These are phyloP conservation scores for Andrena dorsata DNA, from an alignment of 2,888 invertebrate genomes.

Conservation along the genomic window DNA sequence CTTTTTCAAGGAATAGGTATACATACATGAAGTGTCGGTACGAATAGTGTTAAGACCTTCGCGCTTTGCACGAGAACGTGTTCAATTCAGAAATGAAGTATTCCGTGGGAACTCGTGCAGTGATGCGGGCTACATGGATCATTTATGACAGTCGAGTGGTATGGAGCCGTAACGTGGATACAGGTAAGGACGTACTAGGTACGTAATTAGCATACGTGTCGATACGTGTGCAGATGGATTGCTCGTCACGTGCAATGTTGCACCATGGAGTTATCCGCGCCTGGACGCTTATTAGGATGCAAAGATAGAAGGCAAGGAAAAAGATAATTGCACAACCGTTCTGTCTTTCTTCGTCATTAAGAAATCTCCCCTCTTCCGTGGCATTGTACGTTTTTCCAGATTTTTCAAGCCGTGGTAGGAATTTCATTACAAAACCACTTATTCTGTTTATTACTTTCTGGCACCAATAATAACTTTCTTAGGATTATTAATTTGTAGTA, in stretches of 20 bases:
- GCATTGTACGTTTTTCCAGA: constrained; percentile 16
- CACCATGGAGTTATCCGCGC: constrained; percentile 36
- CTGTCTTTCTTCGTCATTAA: constrained; percentile 14
- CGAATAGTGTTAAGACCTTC: too few species aligned
- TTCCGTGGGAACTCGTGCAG: not conserved
- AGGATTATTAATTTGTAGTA: not conserved
- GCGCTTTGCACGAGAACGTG: not conserved
- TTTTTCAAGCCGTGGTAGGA: not conserved
- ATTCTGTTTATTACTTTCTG: not conserved
- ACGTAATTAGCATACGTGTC: constrained; percentile 33
- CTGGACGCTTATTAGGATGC: constrained; percentile 21
- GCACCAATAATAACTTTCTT: not conserved
- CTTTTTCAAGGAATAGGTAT: too few species aligned
- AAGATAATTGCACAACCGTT: constrained; percentile 3
- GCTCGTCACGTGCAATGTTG: constrained; percentile 30
- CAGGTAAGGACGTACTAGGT: not conserved
- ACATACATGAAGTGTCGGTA: too few species aligned
- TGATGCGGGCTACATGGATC: constrained; percentile 3
- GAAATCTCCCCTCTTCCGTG: constrained; percentile 4
- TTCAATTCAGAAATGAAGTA: constrained; percentile 6
- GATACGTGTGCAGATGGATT: not conserved
- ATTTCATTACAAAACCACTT: constrained; percentile 16
- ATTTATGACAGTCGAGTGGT: not conserved
- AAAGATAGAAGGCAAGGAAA: not conserved
- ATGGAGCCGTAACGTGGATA: constrained; percentile 3